Conservation (phyloP, 2,888 invertebrate genomes). For the Erannis defoliaria region DNA sequence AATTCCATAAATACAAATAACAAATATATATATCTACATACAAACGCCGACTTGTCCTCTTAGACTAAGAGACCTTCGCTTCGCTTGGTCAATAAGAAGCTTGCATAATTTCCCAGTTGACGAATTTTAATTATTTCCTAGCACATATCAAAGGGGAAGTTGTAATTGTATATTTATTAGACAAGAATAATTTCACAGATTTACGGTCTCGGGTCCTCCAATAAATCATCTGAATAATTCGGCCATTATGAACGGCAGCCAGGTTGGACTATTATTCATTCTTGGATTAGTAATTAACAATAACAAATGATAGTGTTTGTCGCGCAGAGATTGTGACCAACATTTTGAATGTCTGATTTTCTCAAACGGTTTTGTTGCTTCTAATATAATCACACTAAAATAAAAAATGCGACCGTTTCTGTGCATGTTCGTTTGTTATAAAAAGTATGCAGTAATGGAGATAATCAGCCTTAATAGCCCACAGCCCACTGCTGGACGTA, state of each 20-base stretch:
- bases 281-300: conserved; percentile 80
- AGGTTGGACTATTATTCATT: conserved; percentile 76
- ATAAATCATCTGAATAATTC: conserved; percentile 82
- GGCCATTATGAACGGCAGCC: conserved; percentile 69
- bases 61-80: too few species aligned
- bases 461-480: too few species aligned
- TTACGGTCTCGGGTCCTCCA: conserved; percentile 54
- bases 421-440: too few species aligned
- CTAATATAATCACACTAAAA: not conserved
- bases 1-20: too few species aligned
- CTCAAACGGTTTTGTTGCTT: not conserved
- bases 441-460: too few species aligned
- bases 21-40: too few species aligned
- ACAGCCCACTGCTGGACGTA: too few species aligned
- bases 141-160: conserved; percentile 26
- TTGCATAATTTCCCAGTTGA: not conserved
- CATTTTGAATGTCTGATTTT: conserved; percentile 13
- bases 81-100: too few species aligned
- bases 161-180: conserved; percentile 62
- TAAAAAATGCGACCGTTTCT: not conserved
- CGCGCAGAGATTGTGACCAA: conserved; percentile 43
- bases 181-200: conserved; percentile 64
- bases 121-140: not conserved
- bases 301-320: conserved; percentile 77
- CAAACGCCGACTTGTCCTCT: too few species aligned